phyloP scores from a whole-genome alignment of 2,113 vertebrate species.

The human region GRCh38 chr5:61635501-61636000 shows the following conservation, averaged over 20 bases:
- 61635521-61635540: not conserved
- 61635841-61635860: no score
- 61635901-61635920: not conserved
- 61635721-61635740: no score
- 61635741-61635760: not conserved
- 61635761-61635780: not conserved
- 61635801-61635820: not conserved
- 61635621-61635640: not conserved
- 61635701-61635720: not conserved
- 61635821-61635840: not conserved
- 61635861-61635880: not conserved
- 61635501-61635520: conserved; percentile 14
- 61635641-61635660: not conserved
- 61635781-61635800: not conserved
- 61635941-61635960: not conserved
- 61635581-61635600: not conserved
- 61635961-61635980: not conserved
- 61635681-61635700: not conserved
- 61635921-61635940: not conserved
- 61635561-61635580: not conserved
- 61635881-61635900: not conserved
- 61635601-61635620: not conserved
- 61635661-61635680: not conserved
- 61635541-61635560: not conserved
- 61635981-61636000: not conserved